Percentiles rank a stretch among this genome's conserved stretches.
Evolutionary conservation across 2,888 invertebrate genomes (phyloP).

Genomic region (Aleiodes leptofemur): DNA sequence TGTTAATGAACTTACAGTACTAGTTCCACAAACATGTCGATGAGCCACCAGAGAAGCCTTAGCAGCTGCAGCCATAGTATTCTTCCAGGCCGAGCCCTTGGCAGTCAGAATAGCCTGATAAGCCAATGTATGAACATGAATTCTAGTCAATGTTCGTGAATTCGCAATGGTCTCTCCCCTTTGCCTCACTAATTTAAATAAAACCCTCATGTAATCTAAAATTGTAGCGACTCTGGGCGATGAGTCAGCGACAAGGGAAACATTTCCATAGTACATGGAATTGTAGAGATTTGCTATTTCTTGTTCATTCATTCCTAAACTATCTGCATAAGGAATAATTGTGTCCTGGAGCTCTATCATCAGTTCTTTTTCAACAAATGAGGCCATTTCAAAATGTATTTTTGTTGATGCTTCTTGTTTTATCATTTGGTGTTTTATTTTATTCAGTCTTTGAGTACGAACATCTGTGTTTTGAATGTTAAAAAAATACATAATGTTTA

Average conservation of each 20-base stretch:
- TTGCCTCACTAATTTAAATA: constrained; percentile 79
- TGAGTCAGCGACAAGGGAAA: constrained; percentile 85
- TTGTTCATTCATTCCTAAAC: constrained; percentile 93
- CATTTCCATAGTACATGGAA: constrained; percentile 82
- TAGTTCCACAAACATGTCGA: constrained; percentile 86
- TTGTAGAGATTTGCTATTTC: constrained; percentile 87
- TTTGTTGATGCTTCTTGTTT: constrained; percentile 79
- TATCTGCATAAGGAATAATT: constrained; percentile 86
- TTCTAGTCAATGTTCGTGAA: constrained; percentile 81
- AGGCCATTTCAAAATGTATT: constrained; percentile 92
- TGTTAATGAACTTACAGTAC: constrained; percentile 76
- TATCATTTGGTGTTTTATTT: constrained; percentile 82
- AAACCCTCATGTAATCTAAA: constrained; percentile 87
- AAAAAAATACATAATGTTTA: not conserved
- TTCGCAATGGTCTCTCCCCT: constrained; percentile 74
- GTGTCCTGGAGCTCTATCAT: constrained; percentile 81
- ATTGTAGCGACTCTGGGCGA: constrained; percentile 88
- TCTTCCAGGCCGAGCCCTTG: constrained; percentile 84
- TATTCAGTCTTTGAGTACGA: constrained; percentile 80
- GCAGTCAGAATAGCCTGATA: constrained; percentile 88
- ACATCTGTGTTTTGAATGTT: constrained; percentile 76
- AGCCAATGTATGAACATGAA: constrained; percentile 92
- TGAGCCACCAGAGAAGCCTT: constrained; percentile 90
- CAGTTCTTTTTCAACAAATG: constrained; percentile 85
- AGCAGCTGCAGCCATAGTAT: constrained; percentile 86